A percentile compares a stretch with the other conserved stretches of the same genome.
phyloP scores from a whole-genome alignment of 2,888 invertebrate species.

The Operophtera brumata region DNA sequence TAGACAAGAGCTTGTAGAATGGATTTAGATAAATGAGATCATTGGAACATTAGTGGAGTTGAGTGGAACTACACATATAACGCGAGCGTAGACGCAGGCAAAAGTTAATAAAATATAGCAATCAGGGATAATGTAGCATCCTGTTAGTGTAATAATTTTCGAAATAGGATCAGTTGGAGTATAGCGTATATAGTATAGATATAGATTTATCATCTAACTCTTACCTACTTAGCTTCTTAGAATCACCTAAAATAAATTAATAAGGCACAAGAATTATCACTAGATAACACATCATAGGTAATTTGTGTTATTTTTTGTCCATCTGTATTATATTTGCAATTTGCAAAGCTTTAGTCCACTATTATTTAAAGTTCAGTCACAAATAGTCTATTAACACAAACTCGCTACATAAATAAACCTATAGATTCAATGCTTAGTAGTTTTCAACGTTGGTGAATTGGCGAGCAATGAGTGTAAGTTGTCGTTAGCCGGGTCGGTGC shows the following conservation, averaged over 20 bases:
- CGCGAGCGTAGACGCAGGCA: too few species aligned
- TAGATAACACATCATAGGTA: constrained; percentile 61
- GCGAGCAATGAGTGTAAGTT: constrained; percentile 69
- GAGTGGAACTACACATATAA: too few species aligned
- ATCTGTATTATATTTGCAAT: constrained; percentile 57
- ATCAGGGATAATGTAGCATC: too few species aligned
- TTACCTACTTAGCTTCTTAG: constrained; percentile 72
- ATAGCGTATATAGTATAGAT: too few species aligned
- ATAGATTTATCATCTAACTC: constrained; percentile 38
- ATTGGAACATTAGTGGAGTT: too few species aligned
- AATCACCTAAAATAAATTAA: constrained; percentile 79
- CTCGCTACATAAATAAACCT: constrained; percentile 40
- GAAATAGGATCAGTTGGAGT: too few species aligned
- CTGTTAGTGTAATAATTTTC: too few species aligned
- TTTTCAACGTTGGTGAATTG: constrained; percentile 59
- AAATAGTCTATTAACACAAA: constrained; percentile 55
- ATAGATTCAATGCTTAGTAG: constrained; percentile 61
- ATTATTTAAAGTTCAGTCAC: constrained; percentile 69
- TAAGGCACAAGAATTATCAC: constrained; percentile 80
- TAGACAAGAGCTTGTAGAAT: too few species aligned
- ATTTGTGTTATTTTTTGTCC: constrained; percentile 63
- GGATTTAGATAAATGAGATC: too few species aligned
- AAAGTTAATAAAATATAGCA: too few species aligned
- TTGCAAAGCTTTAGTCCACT: constrained; percentile 62
- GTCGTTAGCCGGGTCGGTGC: constrained; percentile 72